Conservation (phyloP, 2,113 vertebrate genomes). For the Bambusicola thoracicus region DNA sequence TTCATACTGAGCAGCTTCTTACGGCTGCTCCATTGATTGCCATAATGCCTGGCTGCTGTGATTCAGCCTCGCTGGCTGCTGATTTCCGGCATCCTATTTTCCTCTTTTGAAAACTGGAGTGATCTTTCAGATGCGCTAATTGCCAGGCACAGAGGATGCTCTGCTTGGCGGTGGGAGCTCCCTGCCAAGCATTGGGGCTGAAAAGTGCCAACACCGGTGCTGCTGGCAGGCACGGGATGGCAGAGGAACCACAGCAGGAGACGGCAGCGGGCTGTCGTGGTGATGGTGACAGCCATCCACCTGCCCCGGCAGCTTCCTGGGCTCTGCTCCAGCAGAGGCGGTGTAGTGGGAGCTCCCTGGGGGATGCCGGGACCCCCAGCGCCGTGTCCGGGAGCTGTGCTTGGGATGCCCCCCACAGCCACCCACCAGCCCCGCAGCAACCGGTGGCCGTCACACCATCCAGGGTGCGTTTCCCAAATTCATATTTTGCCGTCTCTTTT, state of each 20-base stretch:
- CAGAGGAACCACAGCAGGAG: neutral
- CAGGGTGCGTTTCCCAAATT: neutral
- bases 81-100: slow-evolving; percentile 1
- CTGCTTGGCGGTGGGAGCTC: neutral
- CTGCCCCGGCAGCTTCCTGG: neutral
- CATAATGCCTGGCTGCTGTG: accelerated
- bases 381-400: neutral
- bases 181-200: neutral
- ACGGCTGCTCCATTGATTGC: neutral
- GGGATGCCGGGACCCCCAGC: accelerated
- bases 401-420: too few species aligned
- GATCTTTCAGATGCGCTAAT: neutral
- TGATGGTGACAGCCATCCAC: neutral
- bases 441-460: neutral
- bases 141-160: neutral
- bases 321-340: neutral
- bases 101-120: slow-evolving; percentile 1
- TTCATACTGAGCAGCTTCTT: neutral
- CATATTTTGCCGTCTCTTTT: neutral
- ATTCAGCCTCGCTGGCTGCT: neutral
- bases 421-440: neutral
- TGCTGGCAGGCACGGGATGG: neutral
- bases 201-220: neutral
- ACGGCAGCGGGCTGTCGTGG: neutral
- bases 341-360: neutral